These are phyloP conservation scores for Phrynosoma blainvillii DNA, from an alignment of 2,113 vertebrate genomes.

Conservation along the genomic window DNA sequence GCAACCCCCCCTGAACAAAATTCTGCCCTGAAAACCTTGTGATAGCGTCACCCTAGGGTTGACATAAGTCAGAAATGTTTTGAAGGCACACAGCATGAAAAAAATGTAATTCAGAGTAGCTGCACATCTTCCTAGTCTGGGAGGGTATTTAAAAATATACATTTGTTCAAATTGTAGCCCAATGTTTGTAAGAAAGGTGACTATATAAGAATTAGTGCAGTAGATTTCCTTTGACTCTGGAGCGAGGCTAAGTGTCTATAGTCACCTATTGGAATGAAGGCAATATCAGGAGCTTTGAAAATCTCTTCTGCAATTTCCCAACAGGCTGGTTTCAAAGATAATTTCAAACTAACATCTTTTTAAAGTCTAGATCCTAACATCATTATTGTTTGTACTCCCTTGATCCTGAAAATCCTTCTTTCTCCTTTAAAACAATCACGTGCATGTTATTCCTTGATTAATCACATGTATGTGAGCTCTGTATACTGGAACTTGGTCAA, in stretches of 20 bases:
- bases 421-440: conserved; percentile 49
- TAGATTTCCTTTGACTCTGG: background rate
- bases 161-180: conserved; percentile 27
- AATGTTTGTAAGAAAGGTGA: conserved; percentile 44
- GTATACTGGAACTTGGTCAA: conserved; percentile 21
- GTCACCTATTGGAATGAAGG: background rate
- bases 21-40: no score
- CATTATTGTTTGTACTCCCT: conserved; percentile 61
- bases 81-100: no score
- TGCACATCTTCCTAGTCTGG: conserved; percentile 17
- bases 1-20: no score
- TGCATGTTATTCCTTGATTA: conserved; percentile 47
- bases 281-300: background rate
- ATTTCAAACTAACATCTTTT: conserved; percentile 50
- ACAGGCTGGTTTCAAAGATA: conserved; percentile 19
- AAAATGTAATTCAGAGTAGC: no score
- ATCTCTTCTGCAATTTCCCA: background rate
- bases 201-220: conserved; percentile 23
- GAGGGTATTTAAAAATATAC: conserved; percentile 16
- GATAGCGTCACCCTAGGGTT: no score
- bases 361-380: conserved; percentile 73
- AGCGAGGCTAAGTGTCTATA: conserved; percentile 35
- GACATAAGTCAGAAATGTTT: no score
- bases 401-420: conserved; percentile 40
- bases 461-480: conserved; percentile 35